Evolutionary conservation across 2,113 vertebrate genomes (phyloP).

Genomic region (Azemiops feae): DNA sequence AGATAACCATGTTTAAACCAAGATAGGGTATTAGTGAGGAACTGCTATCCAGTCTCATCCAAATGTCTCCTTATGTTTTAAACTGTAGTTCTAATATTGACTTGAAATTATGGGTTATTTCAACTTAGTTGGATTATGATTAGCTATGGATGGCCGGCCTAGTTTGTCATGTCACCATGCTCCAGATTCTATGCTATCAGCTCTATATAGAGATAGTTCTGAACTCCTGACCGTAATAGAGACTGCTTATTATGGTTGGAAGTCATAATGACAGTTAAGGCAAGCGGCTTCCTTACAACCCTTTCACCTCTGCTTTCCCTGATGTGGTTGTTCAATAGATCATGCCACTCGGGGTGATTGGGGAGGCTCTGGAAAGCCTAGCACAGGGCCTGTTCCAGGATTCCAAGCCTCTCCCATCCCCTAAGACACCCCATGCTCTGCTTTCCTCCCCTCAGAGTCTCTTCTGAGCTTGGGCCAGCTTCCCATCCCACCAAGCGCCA

Average conservation of each 20-base stretch:
- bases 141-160: background rate
- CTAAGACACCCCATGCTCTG: background rate
- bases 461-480: background rate
- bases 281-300: background rate
- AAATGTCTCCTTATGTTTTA: background rate
- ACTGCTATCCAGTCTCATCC: background rate
- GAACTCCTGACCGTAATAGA: background rate
- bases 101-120: background rate
- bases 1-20: background rate
- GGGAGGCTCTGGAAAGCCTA: background rate
- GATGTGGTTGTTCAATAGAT: background rate
- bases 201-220: background rate
- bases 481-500: background rate
- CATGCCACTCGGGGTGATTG: background rate
- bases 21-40: background rate
- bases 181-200: background rate
- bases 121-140: background rate
- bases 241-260: background rate
- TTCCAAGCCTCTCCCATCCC: background rate
- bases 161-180: background rate
- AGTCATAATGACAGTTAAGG: background rate
- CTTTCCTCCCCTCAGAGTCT: background rate
- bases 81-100: background rate
- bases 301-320: background rate
- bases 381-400: background rate